These are phyloP conservation scores for Aphyosemion australe DNA, from an alignment of 2,113 vertebrate species.

Conservation along the genomic window DNA sequence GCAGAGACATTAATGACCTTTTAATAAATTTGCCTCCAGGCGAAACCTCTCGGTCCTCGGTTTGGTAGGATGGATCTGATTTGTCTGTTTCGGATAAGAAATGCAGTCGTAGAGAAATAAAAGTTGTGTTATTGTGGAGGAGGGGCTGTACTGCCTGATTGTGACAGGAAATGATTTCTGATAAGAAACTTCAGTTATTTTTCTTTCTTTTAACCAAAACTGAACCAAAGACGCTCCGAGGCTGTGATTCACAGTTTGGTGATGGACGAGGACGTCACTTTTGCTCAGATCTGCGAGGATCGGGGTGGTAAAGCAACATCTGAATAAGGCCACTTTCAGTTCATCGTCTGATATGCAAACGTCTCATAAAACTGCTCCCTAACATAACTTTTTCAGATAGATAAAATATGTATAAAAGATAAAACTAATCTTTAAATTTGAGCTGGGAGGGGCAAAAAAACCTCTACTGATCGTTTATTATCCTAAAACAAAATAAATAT, in stretches of 20 bases:
- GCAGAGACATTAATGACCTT: constrained; percentile 82
- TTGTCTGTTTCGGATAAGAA: constrained; percentile 9
- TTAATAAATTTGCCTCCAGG: constrained; percentile 26
- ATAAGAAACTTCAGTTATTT: constrained; percentile 6
- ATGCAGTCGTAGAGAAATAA: constrained; percentile 38
- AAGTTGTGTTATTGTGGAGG: constrained; percentile 6
- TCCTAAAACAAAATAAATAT: too few species aligned
- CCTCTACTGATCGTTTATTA: too few species aligned
- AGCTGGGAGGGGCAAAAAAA: too few species aligned
- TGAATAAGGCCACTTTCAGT: constrained; percentile 1
- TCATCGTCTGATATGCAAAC: not conserved
- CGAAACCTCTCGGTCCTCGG: too few species aligned
- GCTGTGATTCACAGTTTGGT: constrained; percentile 60
- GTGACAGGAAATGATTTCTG: constrained; percentile 27
- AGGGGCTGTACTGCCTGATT: constrained; percentile 41
- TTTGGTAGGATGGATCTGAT: too few species aligned
- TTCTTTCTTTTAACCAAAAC: not conserved
- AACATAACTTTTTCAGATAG: too few species aligned
- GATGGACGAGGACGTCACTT: not conserved
- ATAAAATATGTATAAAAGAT: not conserved
- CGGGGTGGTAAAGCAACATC: not conserved
- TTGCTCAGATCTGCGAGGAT: not conserved
- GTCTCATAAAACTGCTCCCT: not conserved
- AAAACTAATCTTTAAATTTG: too few species aligned
- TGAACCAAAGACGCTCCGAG: constrained; percentile 24